Conservation (phyloP, 1,140 invertebrate genomes). For the Brachionus asplanchnoidis region DNA sequence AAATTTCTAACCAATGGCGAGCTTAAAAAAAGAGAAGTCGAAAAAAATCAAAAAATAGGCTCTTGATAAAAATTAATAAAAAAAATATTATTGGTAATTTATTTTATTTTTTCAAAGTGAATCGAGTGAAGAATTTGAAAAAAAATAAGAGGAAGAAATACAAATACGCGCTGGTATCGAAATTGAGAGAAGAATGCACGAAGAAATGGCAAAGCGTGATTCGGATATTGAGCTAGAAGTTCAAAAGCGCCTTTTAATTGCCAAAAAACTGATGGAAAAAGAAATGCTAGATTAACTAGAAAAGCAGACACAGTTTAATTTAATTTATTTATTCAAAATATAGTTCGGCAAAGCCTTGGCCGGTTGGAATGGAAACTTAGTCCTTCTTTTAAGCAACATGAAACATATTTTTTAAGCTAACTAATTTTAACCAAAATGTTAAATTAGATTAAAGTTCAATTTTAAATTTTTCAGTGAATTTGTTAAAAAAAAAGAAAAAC, state of each 20-base stretch:
- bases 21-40: constrained; percentile 7
- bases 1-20: too few species aligned
- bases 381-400: too few species aligned
- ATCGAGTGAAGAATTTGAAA: neutral
- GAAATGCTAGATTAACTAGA: constrained; percentile 20
- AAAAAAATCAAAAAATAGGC: neutral
- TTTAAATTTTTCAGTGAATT: too few species aligned
- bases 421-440: too few species aligned
- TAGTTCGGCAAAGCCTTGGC: too few species aligned
- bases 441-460: too few species aligned
- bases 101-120: neutral
- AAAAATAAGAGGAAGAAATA: neutral
- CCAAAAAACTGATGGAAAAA: constrained; percentile 32
- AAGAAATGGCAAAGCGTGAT: neutral
- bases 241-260: neutral
- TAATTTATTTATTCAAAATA: too few species aligned
- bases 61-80: neutral
- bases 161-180: neutral
- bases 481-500: too few species aligned
- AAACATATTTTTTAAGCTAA: too few species aligned
- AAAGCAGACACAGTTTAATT: constrained; percentile 1
- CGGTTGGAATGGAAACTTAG: too few species aligned
- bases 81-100: neutral
- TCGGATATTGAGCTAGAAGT: neutral
- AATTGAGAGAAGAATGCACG: neutral